Conservation (phyloP, 23 tunicate genomes). For the Trididemnum nubilum region DNA sequence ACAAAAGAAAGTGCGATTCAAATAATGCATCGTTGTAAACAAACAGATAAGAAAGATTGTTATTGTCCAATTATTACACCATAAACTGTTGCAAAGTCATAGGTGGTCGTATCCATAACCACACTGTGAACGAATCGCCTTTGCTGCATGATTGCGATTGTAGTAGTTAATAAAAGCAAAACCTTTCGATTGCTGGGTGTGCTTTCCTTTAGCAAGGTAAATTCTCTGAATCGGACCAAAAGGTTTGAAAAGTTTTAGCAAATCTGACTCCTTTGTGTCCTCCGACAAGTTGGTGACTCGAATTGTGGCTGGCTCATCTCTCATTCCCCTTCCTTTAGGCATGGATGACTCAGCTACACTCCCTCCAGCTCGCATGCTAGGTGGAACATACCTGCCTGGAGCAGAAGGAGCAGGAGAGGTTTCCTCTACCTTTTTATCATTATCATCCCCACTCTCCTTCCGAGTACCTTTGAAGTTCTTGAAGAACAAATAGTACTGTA, state of each 20-base stretch:
- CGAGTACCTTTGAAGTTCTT: constrained; percentile 70
- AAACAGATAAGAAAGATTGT: too few relatives aligned
- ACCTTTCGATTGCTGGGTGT: constrained; percentile 89
- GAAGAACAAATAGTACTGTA: constrained; percentile 91
- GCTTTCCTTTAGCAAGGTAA: constrained; percentile 90
- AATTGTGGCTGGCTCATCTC: constrained; percentile 91
- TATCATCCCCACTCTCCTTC: constrained; percentile 39
- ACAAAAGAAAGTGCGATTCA: too few relatives aligned
- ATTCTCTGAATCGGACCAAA: constrained; percentile 96
- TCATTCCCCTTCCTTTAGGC: constrained; percentile 53
- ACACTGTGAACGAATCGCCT: constrained; percentile 81
- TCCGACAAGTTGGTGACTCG: constrained; percentile 97
- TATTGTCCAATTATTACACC: too few relatives aligned
- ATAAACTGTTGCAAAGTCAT: too few relatives aligned
- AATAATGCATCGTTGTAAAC: too few relatives aligned
- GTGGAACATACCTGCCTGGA: constrained; percentile 87
- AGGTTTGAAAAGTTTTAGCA: constrained; percentile 89
- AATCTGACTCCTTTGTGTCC: constrained; percentile 94
- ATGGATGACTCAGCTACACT: constrained; percentile 65
- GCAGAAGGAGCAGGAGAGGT: constrained; percentile 32
- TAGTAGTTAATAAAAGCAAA: constrained; percentile 96
- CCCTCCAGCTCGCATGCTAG: constrained; percentile 75
- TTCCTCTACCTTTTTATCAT: constrained; percentile 17
- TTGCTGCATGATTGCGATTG: constrained; percentile 95
- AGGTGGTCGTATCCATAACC: constrained; percentile 96